A percentile compares a stretch with the other conserved stretches of the same genome.
Evolutionary conservation across 1,140 invertebrate genomes (phyloP).

Genomic region (Holcopasites calliopsidis): DNA sequence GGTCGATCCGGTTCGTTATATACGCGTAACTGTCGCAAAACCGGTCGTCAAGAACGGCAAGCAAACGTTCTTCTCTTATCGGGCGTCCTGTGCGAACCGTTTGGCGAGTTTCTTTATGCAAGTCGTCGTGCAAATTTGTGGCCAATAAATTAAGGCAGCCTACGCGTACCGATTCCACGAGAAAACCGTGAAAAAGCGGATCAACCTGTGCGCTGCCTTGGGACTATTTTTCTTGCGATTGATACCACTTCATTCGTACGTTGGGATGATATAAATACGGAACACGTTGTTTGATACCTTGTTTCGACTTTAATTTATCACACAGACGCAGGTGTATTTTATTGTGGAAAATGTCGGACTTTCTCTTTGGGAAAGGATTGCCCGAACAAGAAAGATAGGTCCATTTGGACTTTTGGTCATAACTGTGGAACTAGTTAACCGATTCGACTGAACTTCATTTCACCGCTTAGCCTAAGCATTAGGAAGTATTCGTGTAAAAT

Average conservation of each 20-base stretch:
- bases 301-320: no score
- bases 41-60: conserved; percentile 6
- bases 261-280: neutral
- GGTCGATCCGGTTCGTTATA: conserved; percentile 26
- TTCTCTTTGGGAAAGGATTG: no score
- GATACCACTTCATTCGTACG: neutral
- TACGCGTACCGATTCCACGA: conserved; percentile 3
- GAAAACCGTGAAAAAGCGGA: no score
- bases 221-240: neutral
- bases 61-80: neutral
- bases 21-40: conserved; percentile 23
- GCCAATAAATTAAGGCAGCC: conserved; percentile 9
- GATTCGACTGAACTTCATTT: no score
- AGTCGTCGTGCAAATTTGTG: conserved; percentile 4
- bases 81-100: neutral
- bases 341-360: no score
- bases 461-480: no score
- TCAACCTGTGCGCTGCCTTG: neutral
- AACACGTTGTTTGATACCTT: neutral
- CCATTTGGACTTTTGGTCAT: no score
- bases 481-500: no score
- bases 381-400: no score
- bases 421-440: no score
- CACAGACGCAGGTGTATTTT: no score
- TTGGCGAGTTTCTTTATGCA: neutral